Base-by-base conservation (phyloP, 2,888 invertebrate species). In the Clitarchus hookeri region DNA sequence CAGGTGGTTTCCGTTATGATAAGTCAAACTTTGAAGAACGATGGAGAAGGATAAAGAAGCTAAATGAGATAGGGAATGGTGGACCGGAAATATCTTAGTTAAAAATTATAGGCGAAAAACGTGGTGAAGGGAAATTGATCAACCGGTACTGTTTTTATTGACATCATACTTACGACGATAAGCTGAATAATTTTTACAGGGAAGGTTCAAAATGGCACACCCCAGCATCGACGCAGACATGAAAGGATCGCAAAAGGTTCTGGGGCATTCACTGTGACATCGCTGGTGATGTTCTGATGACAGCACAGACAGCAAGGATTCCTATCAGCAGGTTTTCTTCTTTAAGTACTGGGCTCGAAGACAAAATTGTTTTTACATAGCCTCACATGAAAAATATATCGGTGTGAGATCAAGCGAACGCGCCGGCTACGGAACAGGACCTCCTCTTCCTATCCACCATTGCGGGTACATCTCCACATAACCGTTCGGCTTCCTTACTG, bases 31-130 rank as follows among this genome's bases (percentile, higher is more conserved):
- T 79, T n/a, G 16, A 79, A n/a, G 2, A n/a, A 79, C 23, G 13
- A 79, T 79, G 25, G 78, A n/a, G 3, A 27, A 23, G 4, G 25
- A 79, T 27, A 79, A n/a, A 26, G 79, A 19, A 79, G 79, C 0
- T 4, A 79, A n/a, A 79, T 79, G n/a, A 79, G 79, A 79, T n/a
- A n/a, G n/a, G 79, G n/a, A 79, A 79, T 79, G 13, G n/a, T 79
- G 79, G 3, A 0, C 27, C 79, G 6, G 25, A 79, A 1, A 79
- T n/a, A n/a, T 79, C 27, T n/a, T 27, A 79, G 79, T 27, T 4
- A n/a, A 79, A 79, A 19, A 13, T 19, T 79, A 79, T 79, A 16
- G 36, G 13, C 13, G n/a, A n/a, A 79, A 79, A 79, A n/a, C 79
- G 79, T 27, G 36, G 13, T 16, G n/a, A 27, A 79, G 23, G 25